A percentile compares a stretch with the other conserved stretches of the same genome.
phyloP scores from a whole-genome alignment of 2,888 invertebrate species.

The Tetheella fluctuosa region DNA sequence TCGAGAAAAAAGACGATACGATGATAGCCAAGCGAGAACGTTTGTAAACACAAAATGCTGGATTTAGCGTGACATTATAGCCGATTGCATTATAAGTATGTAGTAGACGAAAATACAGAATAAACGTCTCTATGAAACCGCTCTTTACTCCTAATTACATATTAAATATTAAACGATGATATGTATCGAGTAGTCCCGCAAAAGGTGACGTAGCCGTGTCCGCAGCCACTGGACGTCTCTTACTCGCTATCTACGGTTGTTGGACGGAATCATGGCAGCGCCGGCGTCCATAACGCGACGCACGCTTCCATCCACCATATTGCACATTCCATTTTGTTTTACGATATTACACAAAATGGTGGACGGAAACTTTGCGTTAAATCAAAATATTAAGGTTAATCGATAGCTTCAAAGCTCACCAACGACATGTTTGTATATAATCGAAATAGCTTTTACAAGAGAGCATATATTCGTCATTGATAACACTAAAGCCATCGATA shows the following conservation, averaged over 20 bases:
- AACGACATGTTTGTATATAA: conserved; percentile 23
- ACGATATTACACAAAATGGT: conserved; percentile 41
- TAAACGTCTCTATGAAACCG: conserved; percentile 85
- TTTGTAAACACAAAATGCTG: conserved; percentile 55
- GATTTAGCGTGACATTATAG: conserved; percentile 77
- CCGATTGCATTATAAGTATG: conserved; percentile 78
- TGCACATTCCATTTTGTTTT: conserved; percentile 20
- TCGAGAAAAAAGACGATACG: conserved; percentile 48
- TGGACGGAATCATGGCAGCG: conserved; percentile 84
- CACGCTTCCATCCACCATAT: conserved; percentile 37
- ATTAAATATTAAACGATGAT: conserved; percentile 88
- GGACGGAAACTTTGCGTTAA: conserved; percentile 37
- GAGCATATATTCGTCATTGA: conserved; percentile 47
- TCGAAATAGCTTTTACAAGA: conserved; percentile 37
- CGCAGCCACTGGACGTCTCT: conserved; percentile 84
- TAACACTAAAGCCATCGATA: conserved; percentile 45
- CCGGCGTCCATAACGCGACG: conserved; percentile 57
- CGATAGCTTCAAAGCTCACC: conserved; percentile 43
- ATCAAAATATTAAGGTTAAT: conserved; percentile 46
- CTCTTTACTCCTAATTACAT: conserved; percentile 81
- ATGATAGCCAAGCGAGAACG: conserved; percentile 60
- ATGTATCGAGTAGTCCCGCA: conserved; percentile 89
- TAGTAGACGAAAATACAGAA: conserved; percentile 81
- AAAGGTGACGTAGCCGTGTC: conserved; percentile 83
- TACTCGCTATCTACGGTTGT: conserved; percentile 84